Conservation (phyloP, 1,140 invertebrate genomes). For the Rhopalosiphum maidis region DNA sequence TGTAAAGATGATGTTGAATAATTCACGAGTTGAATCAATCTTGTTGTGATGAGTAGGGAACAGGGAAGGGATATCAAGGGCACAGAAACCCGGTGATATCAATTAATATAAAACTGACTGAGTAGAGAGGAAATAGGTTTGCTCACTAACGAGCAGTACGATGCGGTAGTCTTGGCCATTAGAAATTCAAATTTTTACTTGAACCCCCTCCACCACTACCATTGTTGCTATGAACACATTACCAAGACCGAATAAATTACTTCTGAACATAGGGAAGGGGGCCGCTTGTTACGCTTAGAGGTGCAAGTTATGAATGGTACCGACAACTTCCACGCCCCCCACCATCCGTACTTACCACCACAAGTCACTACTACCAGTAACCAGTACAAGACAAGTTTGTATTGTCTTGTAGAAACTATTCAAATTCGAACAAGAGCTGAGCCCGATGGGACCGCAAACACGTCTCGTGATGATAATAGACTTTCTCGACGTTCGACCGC, state of each 20-base stretch:
- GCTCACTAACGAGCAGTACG: slow-evolving; percentile 32
- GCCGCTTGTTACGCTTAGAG: slow-evolving; percentile 34
- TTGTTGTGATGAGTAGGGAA: neutral
- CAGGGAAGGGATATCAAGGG: neutral
- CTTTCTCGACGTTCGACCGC: slow-evolving; percentile 43
- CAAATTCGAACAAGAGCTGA: slow-evolving; percentile 52
- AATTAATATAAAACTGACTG: slow-evolving; percentile 50
- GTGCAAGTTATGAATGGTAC: slow-evolving; percentile 45
- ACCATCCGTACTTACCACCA: slow-evolving; percentile 3
- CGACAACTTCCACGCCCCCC: slow-evolving; percentile 36
- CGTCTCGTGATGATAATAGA: slow-evolving; percentile 53
- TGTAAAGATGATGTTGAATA: slow-evolving; percentile 46
- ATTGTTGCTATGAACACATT: slow-evolving; percentile 51
- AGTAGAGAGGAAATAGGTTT: slow-evolving; percentile 24
- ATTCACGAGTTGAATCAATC: slow-evolving; percentile 54
- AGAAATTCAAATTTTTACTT: slow-evolving; percentile 57
- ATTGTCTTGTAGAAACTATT: slow-evolving; percentile 56
- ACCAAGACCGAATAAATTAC: slow-evolving; percentile 52
- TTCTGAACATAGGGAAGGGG: slow-evolving; percentile 19
- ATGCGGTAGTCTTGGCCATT: slow-evolving; percentile 16
- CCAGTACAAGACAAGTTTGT: slow-evolving; percentile 53
- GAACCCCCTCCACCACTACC: neutral
- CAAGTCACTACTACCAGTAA: slow-evolving; percentile 42
- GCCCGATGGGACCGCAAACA: slow-evolving; percentile 43
- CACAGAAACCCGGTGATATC: slow-evolving; percentile 9